These are phyloP conservation scores for Wiebesia pumilae DNA, from an alignment of 1,140 invertebrate genomes.

Conservation along the genomic window DNA sequence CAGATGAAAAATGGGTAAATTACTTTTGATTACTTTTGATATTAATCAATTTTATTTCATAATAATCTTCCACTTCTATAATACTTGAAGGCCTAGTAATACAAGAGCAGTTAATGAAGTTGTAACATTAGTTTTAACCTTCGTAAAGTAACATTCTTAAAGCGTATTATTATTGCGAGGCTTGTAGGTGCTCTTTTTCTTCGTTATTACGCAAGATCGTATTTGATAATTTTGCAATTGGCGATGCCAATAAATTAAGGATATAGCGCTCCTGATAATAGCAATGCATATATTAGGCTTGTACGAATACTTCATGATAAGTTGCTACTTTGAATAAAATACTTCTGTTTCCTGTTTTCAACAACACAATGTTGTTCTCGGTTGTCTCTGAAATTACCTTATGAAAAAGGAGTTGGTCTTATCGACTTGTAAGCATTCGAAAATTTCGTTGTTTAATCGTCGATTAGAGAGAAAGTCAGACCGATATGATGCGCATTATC, in stretches of 20 bases:
- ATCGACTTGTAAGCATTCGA: too few species aligned
- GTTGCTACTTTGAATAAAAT: neutral
- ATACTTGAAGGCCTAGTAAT: neutral
- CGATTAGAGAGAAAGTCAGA: too few species aligned
- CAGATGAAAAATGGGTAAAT: too few species aligned
- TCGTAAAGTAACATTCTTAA: neutral
- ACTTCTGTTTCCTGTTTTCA: neutral
- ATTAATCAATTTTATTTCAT: neutral
- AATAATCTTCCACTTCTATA: neutral
- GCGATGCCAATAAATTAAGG: neutral
- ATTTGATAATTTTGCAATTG: constrained; percentile 10
- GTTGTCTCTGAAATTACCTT: too few species aligned
- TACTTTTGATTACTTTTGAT: neutral
- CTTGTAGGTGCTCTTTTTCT: neutral
- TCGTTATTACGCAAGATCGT: neutral
- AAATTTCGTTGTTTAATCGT: too few species aligned
- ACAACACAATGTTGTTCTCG: too few species aligned
- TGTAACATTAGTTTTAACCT: neutral
- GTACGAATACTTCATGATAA: neutral
- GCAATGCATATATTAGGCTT: neutral
- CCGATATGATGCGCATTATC: too few species aligned
- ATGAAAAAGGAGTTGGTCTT: too few species aligned
- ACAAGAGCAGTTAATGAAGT: neutral
- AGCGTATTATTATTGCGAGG: neutral
- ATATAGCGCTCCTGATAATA: neutral